Conservation (phyloP, 2,888 invertebrate genomes). For the Campaea margaritaria region DNA sequence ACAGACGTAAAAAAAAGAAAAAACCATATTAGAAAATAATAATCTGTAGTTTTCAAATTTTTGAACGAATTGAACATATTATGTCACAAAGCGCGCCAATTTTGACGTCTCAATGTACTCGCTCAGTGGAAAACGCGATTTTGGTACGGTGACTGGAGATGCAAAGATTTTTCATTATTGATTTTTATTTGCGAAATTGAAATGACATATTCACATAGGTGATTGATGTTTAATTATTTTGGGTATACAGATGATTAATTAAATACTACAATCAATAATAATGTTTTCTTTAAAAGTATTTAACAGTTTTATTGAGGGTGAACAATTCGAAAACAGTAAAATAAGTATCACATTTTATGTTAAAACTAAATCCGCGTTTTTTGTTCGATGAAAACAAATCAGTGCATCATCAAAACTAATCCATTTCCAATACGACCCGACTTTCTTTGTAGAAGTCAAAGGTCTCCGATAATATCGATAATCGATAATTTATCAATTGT, state of each 20-base stretch:
- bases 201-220: constrained; percentile 45
- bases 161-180: constrained; percentile 31
- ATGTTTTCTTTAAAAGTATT: too few relatives aligned
- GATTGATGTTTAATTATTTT: constrained; percentile 13
- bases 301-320: too few relatives aligned
- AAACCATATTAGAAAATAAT: too few relatives aligned
- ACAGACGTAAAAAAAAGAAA: too few relatives aligned
- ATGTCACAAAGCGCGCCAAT: constrained; percentile 56
- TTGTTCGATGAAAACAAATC: not conserved
- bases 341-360: too few relatives aligned
- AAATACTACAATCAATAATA: not conserved
- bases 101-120: constrained; percentile 46
- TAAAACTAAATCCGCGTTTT: too few relatives aligned
- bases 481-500: constrained; percentile 52
- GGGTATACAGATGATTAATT: not conserved
- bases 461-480: constrained; percentile 41
- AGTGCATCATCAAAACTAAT: constrained; percentile 28
- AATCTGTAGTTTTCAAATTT: not conserved
- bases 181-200: constrained; percentile 46
- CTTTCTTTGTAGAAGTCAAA: constrained; percentile 36
- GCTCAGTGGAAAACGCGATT: constrained; percentile 45
- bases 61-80: not conserved
- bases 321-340: too few relatives aligned
- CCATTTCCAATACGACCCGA: constrained; percentile 32
- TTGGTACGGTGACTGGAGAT: constrained; percentile 12